A percentile compares a stretch with the other conserved stretches of the same genome.
Evolutionary conservation across 2,888 invertebrate species (phyloP).

Genomic region (Eupithecia insigniata): DNA sequence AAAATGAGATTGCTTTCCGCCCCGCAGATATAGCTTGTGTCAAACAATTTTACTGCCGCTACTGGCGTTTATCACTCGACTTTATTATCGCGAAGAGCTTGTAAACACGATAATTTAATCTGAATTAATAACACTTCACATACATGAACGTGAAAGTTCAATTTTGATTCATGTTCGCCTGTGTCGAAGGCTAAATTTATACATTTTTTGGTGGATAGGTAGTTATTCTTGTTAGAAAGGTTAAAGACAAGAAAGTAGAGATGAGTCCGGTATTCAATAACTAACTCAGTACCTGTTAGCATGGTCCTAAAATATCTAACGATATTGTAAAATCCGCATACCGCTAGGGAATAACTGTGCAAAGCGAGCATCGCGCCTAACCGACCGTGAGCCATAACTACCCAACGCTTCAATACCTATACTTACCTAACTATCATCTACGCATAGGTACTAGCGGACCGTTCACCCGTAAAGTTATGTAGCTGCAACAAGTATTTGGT

Average conservation of each 20-base stretch:
- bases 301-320: too few species aligned
- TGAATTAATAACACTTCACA: slow-evolving; percentile 2
- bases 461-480: too few species aligned
- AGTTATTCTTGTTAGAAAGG: slow-evolving; percentile 24
- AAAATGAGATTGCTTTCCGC: slow-evolving; percentile 56
- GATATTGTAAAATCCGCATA: too few species aligned
- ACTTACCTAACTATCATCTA: too few species aligned
- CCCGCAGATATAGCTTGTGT: slow-evolving; percentile 44
- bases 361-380: too few species aligned
- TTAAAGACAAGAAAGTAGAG: slow-evolving; percentile 32
- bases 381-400: too few species aligned
- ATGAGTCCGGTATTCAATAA: too few species aligned
- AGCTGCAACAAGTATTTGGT: too few species aligned
- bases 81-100: slow-evolving; percentile 41
- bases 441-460: too few species aligned
- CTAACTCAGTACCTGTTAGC: too few species aligned
- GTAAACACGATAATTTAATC: slow-evolving; percentile 47
- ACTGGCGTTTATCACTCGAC: slow-evolving; percentile 45
- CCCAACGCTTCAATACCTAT: too few species aligned
- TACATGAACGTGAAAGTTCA: slow-evolving; percentile 37
- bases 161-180: slow-evolving; percentile 12
- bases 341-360: too few species aligned
- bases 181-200: slow-evolving; percentile 6
- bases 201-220: not conserved
- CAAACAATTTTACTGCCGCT: slow-evolving; percentile 45